A percentile compares a stretch with the other conserved stretches of the same genome.
phyloP scores from a whole-genome alignment of 2,797 vertebrate species.

The Crocidura indochinensis region DNA sequence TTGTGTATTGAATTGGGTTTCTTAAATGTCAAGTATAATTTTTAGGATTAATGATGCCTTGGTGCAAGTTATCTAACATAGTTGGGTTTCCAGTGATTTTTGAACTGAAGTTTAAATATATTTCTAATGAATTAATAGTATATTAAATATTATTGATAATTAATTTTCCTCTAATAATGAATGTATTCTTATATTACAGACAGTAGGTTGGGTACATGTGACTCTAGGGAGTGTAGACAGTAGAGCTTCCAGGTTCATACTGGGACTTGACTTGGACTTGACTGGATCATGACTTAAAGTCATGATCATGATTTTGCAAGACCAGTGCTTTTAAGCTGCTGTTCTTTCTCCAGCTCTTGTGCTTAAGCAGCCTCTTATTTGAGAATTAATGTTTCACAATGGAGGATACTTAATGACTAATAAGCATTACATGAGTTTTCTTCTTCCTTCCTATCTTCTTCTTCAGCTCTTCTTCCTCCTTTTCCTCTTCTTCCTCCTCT shows the following conservation, averaged over 20 bases:
- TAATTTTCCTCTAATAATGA: conserved; percentile 26
- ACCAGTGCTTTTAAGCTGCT: too few species aligned
- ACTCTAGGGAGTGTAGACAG: too few species aligned
- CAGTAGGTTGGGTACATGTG: neutral
- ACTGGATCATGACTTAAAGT: too few species aligned
- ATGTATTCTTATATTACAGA: conserved; percentile 3
- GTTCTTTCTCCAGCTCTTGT: neutral
- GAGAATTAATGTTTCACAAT: neutral
- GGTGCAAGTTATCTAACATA: neutral
- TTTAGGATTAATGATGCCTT: conserved; percentile 42
- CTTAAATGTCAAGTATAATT: neutral
- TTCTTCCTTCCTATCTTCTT: neutral
- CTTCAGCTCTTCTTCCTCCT: too few species aligned
- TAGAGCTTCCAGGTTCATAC: too few species aligned
- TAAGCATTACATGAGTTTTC: neutral
- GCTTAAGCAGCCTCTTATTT: neutral
- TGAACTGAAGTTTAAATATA: neutral
- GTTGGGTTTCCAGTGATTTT: conserved; percentile 21
- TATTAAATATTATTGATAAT: conserved; percentile 28
- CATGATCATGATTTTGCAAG: too few species aligned
- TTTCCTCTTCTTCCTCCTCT: too few species aligned
- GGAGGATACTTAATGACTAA: neutral
- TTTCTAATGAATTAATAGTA: neutral
- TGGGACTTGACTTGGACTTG: too few species aligned
- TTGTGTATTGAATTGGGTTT: conserved; percentile 20